Evolutionary conservation across 1,140 invertebrate species (phyloP).

Genomic region (Eciton burchellii): DNA sequence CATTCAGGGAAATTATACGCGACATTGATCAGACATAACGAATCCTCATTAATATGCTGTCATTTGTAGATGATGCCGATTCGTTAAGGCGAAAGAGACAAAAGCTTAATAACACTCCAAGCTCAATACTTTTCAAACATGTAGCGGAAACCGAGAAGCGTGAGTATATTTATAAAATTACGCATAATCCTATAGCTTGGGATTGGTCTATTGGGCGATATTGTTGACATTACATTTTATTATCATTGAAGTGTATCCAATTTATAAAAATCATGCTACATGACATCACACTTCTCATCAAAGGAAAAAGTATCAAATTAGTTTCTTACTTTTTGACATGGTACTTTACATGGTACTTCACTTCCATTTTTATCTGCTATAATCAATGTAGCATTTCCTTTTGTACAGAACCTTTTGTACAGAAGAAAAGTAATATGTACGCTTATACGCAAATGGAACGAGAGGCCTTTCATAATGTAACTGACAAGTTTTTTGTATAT

Average conservation of each 20-base stretch:
- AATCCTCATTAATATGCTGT: slow-evolving; percentile 66
- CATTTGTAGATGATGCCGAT: slow-evolving; percentile 76
- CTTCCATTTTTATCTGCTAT: slow-evolving; percentile 33
- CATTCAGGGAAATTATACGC: slow-evolving; percentile 43
- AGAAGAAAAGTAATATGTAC: slow-evolving; percentile 26
- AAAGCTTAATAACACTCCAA: slow-evolving; percentile 87
- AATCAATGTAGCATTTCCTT: slow-evolving; percentile 54
- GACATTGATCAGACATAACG: slow-evolving; percentile 30
- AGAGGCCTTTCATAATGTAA: slow-evolving; percentile 51
- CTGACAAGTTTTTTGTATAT: slow-evolving; percentile 51
- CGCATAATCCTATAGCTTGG: slow-evolving; percentile 69
- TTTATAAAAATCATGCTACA: slow-evolving; percentile 33
- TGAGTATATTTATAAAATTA: slow-evolving; percentile 84
- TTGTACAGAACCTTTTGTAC: not conserved
- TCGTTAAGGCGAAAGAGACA: slow-evolving; percentile 80
- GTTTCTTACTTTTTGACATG: slow-evolving; percentile 20
- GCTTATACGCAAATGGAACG: slow-evolving; percentile 40
- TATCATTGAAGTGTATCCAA: slow-evolving; percentile 29
- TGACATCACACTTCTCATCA: slow-evolving; percentile 23
- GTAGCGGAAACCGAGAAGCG: slow-evolving; percentile 86
- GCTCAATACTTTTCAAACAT: slow-evolving; percentile 85
- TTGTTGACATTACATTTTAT: slow-evolving; percentile 47
- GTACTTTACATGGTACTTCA: not conserved
- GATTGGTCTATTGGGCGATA: slow-evolving; percentile 54
- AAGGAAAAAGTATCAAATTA: slow-evolving; percentile 12